A percentile compares a stretch with the other conserved stretches of the same genome.
phyloP scores from a whole-genome alignment of 2,113 vertebrate genomes.

The Mirza zaza region DNA sequence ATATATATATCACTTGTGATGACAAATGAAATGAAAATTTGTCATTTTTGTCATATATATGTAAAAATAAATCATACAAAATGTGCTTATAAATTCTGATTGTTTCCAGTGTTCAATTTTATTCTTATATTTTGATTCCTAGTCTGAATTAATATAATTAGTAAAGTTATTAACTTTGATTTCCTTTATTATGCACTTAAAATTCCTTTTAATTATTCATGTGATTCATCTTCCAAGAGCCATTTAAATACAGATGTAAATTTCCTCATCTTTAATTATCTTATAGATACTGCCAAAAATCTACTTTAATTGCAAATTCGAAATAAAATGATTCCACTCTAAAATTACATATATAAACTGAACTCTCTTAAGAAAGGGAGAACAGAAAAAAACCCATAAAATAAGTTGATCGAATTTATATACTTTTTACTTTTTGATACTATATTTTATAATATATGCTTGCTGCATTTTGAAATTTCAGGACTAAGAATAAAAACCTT shows the following conservation, averaged over 20 bases:
- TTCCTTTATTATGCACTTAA: background rate
- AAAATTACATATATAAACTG: background rate
- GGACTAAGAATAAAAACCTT: constrained; percentile 25
- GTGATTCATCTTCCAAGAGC: background rate
- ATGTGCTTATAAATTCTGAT: background rate
- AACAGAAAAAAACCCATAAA: background rate
- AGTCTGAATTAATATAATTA: background rate
- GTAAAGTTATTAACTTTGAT: background rate
- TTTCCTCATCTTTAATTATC: background rate
- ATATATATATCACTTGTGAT: too few relatives aligned
- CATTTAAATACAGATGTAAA: background rate
- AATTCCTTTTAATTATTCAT: background rate
- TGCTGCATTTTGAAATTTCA: constrained; percentile 70
- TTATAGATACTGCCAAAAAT: background rate
- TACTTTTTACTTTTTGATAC: background rate
- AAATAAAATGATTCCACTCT: background rate
- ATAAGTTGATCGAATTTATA: background rate
- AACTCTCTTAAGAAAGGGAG: background rate
- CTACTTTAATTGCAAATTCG: background rate
- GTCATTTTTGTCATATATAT: background rate
- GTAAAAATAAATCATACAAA: background rate
- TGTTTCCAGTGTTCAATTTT: background rate
- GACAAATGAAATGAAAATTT: too few relatives aligned
- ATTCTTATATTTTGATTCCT: background rate
- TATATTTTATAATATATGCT: constrained; percentile 61